Evolutionary conservation across 2,113 vertebrate species (phyloP).

Genomic region (Eublepharis macularius): DNA sequence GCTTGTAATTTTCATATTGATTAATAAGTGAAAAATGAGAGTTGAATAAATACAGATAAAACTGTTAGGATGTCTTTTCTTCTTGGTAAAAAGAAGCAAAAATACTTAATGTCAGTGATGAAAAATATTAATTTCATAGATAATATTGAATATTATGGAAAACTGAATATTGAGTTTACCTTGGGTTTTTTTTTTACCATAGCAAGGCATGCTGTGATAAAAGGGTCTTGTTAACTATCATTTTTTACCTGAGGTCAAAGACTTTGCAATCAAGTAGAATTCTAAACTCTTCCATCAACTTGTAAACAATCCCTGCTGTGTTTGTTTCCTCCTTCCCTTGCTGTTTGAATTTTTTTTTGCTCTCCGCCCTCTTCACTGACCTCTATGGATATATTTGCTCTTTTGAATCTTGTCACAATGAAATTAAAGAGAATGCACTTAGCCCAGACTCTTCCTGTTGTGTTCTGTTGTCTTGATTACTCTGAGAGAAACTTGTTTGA

Average conservation of each 20-base stretch:
- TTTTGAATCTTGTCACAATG: not conserved
- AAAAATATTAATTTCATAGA: not conserved
- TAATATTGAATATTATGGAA: not conserved
- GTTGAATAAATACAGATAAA: not conserved
- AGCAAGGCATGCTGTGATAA: conserved; percentile 2
- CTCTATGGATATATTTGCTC: conserved; percentile 24
- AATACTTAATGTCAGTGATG: not conserved
- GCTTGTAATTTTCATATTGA: not conserved
- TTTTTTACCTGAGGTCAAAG: not conserved
- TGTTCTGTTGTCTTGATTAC: conserved; percentile 1
- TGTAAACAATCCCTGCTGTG: conserved; percentile 14
- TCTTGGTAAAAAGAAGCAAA: not conserved
- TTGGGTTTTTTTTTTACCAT: not conserved
- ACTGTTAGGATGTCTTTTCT: not conserved
- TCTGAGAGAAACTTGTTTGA: not conserved
- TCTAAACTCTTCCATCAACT: not conserved
- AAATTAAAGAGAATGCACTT: conserved; percentile 17
- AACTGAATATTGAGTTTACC: not conserved
- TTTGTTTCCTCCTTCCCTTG: not conserved
- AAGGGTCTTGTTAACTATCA: not conserved
- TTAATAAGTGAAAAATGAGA: fast-evolving
- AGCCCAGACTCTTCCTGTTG: not conserved
- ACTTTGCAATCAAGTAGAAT: conserved; percentile 20
- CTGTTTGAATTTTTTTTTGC: not conserved
- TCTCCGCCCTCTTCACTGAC: not conserved